Evolutionary conservation across 2,888 invertebrate species (phyloP), one percentile per base, ranked within the genome.

Genomic region (Drosophila robusta): DNA sequence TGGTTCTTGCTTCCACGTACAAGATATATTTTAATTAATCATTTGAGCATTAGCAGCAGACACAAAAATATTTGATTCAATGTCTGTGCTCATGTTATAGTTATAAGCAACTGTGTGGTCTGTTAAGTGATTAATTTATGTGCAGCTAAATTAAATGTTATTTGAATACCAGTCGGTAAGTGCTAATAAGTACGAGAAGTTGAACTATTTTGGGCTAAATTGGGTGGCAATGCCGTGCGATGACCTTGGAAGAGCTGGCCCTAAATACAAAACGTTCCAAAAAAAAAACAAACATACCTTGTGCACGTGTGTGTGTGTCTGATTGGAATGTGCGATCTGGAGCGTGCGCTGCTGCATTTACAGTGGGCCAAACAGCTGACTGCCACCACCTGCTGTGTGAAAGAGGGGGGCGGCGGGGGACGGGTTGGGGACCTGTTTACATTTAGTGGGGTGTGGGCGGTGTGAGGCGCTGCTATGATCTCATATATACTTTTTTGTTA

Each of bases 181-280:
- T 51, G 36, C 16, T 50, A 8, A 34, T 46, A 7, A 64, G 34
- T 12, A 70, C 22, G 26, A 65, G 16, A 66, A 69, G 24, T 39
- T 47, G 14, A 57, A 50, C 54, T 64, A 65, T 61, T 70, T 64
- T 60, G 50, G 64, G 47, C 47, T 47, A 29, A 63, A 49, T 57
- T 72, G 67, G 72, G 68, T 75, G 76, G 75, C 79, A 79, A 78
- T 79, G 79, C 73, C 79, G 78, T 69, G 45, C 79, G 70, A 68
- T 72, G 87, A 87, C 85, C 85, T 86, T 86, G 85, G 76, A 78
- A 86, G 80, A 83, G 42, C 49, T 67, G 74, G 74, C 81, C 85
- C 81, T 70, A 76, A 75, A 78, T 70, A 42, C 70, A 75, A 46
- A 56, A 66, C 49, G 75, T 45, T 74, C 70, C 34, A 7, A 34